Percentiles rank a stretch among this genome's conserved stretches.
Evolutionary conservation across 92 coral and sea anemone genomes (phyloP).

Genomic region (Montipora capitata): DNA sequence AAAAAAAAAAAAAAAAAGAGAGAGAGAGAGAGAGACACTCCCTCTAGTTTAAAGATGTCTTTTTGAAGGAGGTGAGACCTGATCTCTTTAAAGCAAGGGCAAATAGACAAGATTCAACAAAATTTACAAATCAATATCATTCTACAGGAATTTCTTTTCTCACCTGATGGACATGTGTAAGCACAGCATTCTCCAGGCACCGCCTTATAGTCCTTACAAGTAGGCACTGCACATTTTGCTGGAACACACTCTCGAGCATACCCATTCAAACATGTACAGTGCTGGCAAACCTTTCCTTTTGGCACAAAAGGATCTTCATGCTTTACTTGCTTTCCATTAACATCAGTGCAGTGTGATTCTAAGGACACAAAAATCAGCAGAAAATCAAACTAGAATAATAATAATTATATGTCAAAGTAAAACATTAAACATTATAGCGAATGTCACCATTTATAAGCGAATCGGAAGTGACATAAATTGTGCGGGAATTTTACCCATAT

Average conservation of each 20-base stretch:
- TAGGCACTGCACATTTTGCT: slow-evolving; percentile 92
- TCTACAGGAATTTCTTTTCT: not conserved
- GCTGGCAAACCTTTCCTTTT: slow-evolving; percentile 81
- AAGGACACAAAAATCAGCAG: not conserved
- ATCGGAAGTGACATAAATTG: no score
- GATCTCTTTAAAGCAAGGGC: no score
- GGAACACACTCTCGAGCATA: slow-evolving; percentile 83
- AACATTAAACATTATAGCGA: no score
- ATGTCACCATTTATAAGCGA: no score
- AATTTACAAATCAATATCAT: not conserved
- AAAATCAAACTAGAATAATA: not conserved
- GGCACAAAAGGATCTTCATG: slow-evolving; percentile 90
- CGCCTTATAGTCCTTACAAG: slow-evolving; percentile 85
- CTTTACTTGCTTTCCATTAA: slow-evolving; percentile 71
- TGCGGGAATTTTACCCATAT: no score
- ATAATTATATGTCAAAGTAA: no score
- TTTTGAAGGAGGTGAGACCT: no score
- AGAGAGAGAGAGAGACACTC: no score
- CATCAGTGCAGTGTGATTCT: slow-evolving; percentile 83
- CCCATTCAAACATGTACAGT: slow-evolving; percentile 94
- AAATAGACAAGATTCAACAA: no score
- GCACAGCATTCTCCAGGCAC: slow-evolving; percentile 96
- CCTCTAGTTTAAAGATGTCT: no score
- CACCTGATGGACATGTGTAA: slow-evolving; percentile 94
- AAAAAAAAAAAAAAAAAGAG: no score